Base-by-base conservation (phyloP, 1,140 invertebrate species). In the Manduca sexta region DNA sequence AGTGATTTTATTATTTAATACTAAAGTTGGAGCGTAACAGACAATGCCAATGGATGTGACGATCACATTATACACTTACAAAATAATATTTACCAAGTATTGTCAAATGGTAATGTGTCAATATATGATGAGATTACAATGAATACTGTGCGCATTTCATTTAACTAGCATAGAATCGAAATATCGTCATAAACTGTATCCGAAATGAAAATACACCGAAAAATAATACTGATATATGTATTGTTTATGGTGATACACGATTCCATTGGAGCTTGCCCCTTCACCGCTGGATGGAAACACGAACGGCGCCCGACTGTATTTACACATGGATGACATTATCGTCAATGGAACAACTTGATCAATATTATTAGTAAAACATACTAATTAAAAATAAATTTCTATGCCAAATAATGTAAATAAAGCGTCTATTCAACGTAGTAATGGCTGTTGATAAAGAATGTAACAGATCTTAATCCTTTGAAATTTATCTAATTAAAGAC, bases 41-140 rank as follows among this genome's bases (percentile, higher is more conserved):
- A 79, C 70, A 69, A 75, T 68, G 61, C 52, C 57, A 53, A 77
- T 71, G 69, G 13, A 63, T 62, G 65, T 66, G 67, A 69, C 67
- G 55, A 80, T 78, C 70, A 81, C 78, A 78, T 73, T 72, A 70
- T 74, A 79, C 63, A 75, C 76, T 82, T 81, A 84, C 65, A 76
- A 77, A 79, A 66, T 80, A 64, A 81, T 81, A 80, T 72, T 83
- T 82, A 82, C 76, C 75, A 83, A 80, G 78, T 85, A 85, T 83
- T 83, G 79, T 85, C 79, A 81, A 81, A 71, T 77, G 76, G 74
- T 73, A 77, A 79, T 33, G 43, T 45, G 31, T 45, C 31, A 49
- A 57, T 60, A 61, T 64, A 60, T 64, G 58, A 75, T 70, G 70
- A 69, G 46, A 58, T 60, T 49, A 65, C 47, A 55, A 70, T 74